Evolutionary conservation across 2,888 invertebrate genomes (phyloP).

Genomic region (Ferdinandea cuprea): DNA sequence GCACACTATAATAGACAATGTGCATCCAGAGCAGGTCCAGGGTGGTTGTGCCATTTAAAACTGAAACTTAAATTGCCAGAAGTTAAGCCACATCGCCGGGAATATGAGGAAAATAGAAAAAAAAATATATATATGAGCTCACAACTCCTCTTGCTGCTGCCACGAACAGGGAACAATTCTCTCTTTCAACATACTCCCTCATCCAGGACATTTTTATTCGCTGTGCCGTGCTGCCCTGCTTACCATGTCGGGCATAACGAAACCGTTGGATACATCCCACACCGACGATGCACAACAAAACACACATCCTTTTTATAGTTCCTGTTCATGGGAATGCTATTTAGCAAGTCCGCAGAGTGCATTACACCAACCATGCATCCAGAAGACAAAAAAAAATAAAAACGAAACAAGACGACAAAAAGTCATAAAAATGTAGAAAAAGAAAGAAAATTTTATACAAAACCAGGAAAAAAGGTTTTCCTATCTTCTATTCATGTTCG

Average conservation of each 20-base stretch:
- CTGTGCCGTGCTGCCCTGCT: conserved; percentile 53
- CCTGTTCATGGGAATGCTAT: conserved; percentile 59
- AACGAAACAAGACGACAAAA: conserved; percentile 24
- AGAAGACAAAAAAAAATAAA: conserved; percentile 11
- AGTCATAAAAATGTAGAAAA: conserved; percentile 40
- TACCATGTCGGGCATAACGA: conserved; percentile 66
- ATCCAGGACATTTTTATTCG: conserved; percentile 70
- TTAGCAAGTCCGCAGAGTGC: conserved; percentile 72
- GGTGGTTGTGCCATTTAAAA: conserved; percentile 57
- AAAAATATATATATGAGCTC: conserved; percentile 2
- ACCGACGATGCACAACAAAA: conserved; percentile 32
- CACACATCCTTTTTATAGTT: conserved; percentile 41
- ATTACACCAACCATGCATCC: conserved; percentile 62
- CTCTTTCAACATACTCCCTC: conserved; percentile 66
- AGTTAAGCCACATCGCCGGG: conserved; percentile 62
- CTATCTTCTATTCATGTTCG: conserved; percentile 65
- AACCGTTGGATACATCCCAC: conserved; percentile 51
- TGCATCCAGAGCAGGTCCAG: conserved; percentile 42
- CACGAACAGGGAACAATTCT: conserved; percentile 66
- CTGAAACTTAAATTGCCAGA: conserved; percentile 70
- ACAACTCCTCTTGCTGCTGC: conserved; percentile 31
- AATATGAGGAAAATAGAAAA: conserved; percentile 26
- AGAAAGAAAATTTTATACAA: conserved; percentile 36
- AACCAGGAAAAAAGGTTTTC: conserved; percentile 28
- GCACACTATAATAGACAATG: conserved; percentile 17